Conservation (phyloP, 2,113 vertebrate genomes). For the Agapornis roseicollis region DNA sequence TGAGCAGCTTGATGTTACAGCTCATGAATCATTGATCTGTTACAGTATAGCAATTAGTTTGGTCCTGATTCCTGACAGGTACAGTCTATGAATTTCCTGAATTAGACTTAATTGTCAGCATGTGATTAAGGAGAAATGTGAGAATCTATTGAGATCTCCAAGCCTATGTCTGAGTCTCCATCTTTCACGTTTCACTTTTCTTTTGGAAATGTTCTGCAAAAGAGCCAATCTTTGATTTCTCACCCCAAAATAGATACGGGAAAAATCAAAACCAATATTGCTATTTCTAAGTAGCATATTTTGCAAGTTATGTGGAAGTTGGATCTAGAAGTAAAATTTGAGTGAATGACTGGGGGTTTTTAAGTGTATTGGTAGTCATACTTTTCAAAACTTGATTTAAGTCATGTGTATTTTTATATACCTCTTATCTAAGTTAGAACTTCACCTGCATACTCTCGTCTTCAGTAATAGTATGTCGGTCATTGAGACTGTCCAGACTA, state of each 20-base stretch:
- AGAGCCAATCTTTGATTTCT: neutral
- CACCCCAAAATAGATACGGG: neutral
- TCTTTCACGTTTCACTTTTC: neutral
- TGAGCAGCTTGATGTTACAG: conserved; percentile 14
- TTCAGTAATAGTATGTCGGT: neutral
- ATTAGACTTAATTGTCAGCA: conserved; percentile 13
- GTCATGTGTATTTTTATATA: neutral
- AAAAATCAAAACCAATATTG: neutral
- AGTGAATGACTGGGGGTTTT: rapidly evolving
- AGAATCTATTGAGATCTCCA: neutral
- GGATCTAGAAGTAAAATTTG: neutral
- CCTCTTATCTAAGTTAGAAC: neutral
- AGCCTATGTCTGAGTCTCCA: neutral
- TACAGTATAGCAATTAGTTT: conserved; percentile 40
- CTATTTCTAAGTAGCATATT: neutral
- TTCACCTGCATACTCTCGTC: neutral
- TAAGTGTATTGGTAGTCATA: neutral
- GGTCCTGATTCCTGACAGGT: conserved; percentile 21
- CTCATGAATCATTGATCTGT: conserved; percentile 48
- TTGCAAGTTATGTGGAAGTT: neutral
- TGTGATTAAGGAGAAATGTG: conserved; percentile 2
- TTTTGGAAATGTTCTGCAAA: neutral
- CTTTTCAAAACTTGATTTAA: neutral
- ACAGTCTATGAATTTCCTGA: conserved; percentile 5
- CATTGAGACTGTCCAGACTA: neutral